Base-by-base conservation (phyloP, 2,113 vertebrate genomes). In the Megatriorchis doriae region DNA sequence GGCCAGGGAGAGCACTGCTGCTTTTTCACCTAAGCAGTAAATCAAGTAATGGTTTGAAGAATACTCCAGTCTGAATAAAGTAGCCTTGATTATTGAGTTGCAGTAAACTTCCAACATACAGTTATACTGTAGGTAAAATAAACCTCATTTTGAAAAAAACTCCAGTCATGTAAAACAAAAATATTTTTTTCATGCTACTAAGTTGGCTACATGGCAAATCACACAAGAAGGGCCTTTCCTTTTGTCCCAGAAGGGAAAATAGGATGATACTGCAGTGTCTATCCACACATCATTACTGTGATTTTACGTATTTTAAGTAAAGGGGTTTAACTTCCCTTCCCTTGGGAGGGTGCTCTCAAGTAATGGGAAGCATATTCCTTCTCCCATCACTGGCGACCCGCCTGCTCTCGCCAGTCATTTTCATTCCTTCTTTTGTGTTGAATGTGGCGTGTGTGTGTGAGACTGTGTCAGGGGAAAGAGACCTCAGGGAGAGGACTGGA, bases 381-480 rank as follows among this genome's bases (percentile, higher is more conserved):
- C 26, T 36, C 19, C 21, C 3, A 0, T 70, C 5, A 1, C 29
- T 81, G 68, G 45, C 1, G 8, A 31, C 25, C 81, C 5, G 2
- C 20, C n/a, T 47, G 7, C 50, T 74, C 75, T 77, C 5, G 1
- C 19, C 26, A 31, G 34, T 75, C 4, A 5, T n/a, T 87, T 87
- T 71, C 29, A 13, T 70, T 91, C 27, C 16, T 62, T 29, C 21
- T 10, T 34, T 72, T 62, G 23, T 66, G 55, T 55, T 63, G 34
- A 83, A 56, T 29, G 55, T 80, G 83, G 45, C 17, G 23, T 56
- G 21, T 31, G 21, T 50, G 25, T 26, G 25, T 26, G 50, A 6
- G 11, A 31, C 16, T 16, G 29, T 5, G 1, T 71, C 21, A 21
- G 19, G 36, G 32, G 20, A 38, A 62, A 32, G 65, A 59, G 27